These are phyloP conservation scores for Diorhabda sublineata DNA, from an alignment of 1,140 invertebrate genomes.

Conservation along the genomic window DNA sequence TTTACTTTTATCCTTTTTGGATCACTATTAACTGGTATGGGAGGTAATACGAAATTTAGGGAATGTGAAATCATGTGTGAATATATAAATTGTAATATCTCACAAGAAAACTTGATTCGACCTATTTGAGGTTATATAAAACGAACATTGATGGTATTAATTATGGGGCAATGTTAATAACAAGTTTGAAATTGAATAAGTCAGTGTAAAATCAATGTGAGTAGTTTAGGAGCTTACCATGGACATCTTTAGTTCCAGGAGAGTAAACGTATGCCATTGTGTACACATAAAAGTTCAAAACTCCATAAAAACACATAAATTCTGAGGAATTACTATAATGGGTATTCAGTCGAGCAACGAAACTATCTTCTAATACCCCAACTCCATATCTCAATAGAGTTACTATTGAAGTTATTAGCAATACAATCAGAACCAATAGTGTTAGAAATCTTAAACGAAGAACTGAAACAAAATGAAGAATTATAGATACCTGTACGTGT, in stretches of 20 bases:
- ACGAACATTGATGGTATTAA: too few relatives aligned
- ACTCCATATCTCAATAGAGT: conserved; percentile 81
- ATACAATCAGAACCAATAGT: conserved; percentile 76
- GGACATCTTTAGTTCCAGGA: conserved; percentile 62
- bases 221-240: conserved; percentile 61
- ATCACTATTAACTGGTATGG: too few relatives aligned
- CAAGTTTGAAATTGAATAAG: too few relatives aligned
- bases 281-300: conserved; percentile 91
- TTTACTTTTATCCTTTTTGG: too few relatives aligned
- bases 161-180: too few relatives aligned
- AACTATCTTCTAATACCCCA: conserved; percentile 87
- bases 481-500: not conserved
- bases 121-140: too few relatives aligned
- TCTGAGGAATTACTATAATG: conserved; percentile 87
- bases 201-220: too few relatives aligned
- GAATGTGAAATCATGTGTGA: too few relatives aligned
- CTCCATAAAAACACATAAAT: conserved; percentile 93
- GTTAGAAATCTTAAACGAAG: conserved; percentile 88
- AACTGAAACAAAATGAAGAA: conserved; percentile 58
- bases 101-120: too few relatives aligned
- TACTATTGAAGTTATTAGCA: conserved; percentile 72
- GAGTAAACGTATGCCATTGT: conserved; percentile 94
- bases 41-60: too few relatives aligned
- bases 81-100: too few relatives aligned
- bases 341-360: conserved; percentile 80